phyloP scores from a whole-genome alignment of 2,797 vertebrate species.

The Cynodonichthys magdalenae region DNA sequence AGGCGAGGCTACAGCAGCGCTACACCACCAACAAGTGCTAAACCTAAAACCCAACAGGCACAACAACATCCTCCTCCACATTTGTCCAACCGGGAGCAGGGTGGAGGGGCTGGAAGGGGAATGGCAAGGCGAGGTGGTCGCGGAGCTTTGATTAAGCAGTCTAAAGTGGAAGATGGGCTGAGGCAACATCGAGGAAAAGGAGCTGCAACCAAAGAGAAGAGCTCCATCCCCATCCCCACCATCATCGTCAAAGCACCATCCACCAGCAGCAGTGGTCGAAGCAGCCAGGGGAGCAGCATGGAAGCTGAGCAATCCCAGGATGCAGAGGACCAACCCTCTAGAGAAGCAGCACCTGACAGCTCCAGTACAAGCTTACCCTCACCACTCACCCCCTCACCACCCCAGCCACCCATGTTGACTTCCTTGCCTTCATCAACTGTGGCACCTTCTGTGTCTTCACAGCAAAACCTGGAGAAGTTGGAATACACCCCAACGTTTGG shows the following conservation, averaged over 20 bases:
- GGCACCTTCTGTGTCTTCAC: conserved; percentile 57
- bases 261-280: conserved; percentile 93
- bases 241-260: conserved; percentile 95
- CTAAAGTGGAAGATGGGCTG: conserved; percentile 85
- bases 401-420: conserved; percentile 56
- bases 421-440: conserved; percentile 58
- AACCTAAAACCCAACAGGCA: conserved; percentile 68
- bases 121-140: conserved; percentile 80
- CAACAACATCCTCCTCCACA: conserved; percentile 65
- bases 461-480: conserved; percentile 69
- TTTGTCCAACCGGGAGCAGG: conserved; percentile 53
- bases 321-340: conserved; percentile 56
- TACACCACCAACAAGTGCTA: conserved; percentile 78
- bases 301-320: conserved; percentile 80
- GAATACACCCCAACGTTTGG: conserved; percentile 84
- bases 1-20: conserved; percentile 85
- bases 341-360: conserved; percentile 51
- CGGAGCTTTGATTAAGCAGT: conserved; percentile 90
- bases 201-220: conserved; percentile 84
- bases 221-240: conserved; percentile 92
- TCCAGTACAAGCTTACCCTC: conserved; percentile 67
- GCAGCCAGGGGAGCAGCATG: conserved; percentile 93
- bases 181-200: conserved; percentile 73
- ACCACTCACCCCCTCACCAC: conserved; percentile 63
- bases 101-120: conserved; percentile 59